phyloP scores from a whole-genome alignment of 2,888 invertebrate species.

The Apotomis turbidana region DNA sequence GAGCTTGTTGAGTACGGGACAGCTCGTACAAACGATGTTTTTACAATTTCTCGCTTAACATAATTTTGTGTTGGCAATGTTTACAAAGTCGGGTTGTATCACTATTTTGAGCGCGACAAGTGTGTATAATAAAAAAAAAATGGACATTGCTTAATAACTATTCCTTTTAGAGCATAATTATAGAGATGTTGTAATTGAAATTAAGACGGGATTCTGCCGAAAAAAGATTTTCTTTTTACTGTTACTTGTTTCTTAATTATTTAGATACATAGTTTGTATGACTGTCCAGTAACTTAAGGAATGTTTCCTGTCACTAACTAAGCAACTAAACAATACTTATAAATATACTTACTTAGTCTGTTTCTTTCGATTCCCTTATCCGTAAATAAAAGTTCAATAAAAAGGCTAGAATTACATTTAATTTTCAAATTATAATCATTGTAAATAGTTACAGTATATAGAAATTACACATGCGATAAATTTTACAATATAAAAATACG shows the following conservation, averaged over 20 bases:
- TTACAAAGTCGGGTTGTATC: background rate
- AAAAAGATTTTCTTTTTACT: background rate
- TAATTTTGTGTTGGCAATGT: constrained; percentile 10
- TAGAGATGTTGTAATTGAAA: too few species aligned
- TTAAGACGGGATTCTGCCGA: too few species aligned
- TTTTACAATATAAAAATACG: constrained; percentile 79
- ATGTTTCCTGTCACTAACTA: constrained; percentile 81
- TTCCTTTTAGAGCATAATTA: too few species aligned
- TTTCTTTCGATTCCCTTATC: constrained; percentile 46
- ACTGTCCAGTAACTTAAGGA: constrained; percentile 55
- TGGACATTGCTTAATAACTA: too few species aligned
- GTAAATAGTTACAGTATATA: constrained; percentile 66
- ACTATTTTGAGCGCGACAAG: too few species aligned
- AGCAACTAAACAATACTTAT: constrained; percentile 59
- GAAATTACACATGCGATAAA: constrained; percentile 74
- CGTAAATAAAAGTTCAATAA: constrained; percentile 54
- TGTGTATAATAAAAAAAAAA: too few species aligned
- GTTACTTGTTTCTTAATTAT: background rate
- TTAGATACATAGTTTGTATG: constrained; percentile 23
- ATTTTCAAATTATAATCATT: constrained; percentile 68
- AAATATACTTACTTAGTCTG: constrained; percentile 67
- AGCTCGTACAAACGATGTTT: constrained; percentile 19
- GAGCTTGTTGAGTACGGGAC: constrained; percentile 31
- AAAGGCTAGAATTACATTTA: constrained; percentile 76
- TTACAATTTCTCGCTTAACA: constrained; percentile 13